A percentile compares a stretch with the other conserved stretches of the same genome.
Evolutionary conservation across 2,797 vertebrate species (phyloP).

Genomic region (Acridotheres tristis): DNA sequence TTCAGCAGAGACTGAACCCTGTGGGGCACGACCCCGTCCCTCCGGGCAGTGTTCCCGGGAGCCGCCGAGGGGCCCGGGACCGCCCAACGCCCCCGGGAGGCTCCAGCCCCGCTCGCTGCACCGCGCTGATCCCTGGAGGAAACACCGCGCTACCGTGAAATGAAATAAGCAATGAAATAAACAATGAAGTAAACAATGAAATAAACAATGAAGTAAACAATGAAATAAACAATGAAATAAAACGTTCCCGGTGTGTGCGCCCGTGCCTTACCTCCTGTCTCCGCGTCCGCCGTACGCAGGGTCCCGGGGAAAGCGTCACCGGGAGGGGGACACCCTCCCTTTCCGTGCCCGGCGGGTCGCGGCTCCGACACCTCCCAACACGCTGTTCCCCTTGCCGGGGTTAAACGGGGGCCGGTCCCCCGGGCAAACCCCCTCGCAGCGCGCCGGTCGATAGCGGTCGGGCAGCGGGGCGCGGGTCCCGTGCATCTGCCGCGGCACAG

Average conservation of each 20-base stretch:
- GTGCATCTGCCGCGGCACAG: not conserved
- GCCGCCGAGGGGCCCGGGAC: not conserved
- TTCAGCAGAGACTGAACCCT: not conserved
- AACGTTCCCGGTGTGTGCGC: not conserved
- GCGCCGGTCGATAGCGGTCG: slow-evolving; percentile 72
- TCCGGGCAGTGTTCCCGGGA: not conserved
- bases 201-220: not conserved
- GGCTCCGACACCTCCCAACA: slow-evolving; percentile 49
- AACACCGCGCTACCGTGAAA: too few relatives aligned
- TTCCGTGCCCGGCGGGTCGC: too few relatives aligned
- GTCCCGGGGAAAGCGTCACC: not conserved
- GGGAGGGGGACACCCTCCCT: not conserved
- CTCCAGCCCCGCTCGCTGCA: not conserved
- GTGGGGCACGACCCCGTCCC: not conserved
- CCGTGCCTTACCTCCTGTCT: not conserved
- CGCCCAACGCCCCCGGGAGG: too few relatives aligned
- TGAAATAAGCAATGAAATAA: not conserved
- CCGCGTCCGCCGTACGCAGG: not conserved
- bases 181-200: not conserved
- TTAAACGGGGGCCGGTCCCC: slow-evolving; percentile 34
- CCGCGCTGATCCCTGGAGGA: not conserved
- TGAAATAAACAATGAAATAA: not conserved
- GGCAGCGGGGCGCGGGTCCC: not conserved
- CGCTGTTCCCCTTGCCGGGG: slow-evolving; percentile 10
- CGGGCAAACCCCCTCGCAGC: slow-evolving; percentile 71